Evolutionary conservation across 37 sponge, comb jelly and placozoan genomes (phyloP), one percentile per base, ranked within the genome.

Genomic region (Corticium candelabrum): DNA sequence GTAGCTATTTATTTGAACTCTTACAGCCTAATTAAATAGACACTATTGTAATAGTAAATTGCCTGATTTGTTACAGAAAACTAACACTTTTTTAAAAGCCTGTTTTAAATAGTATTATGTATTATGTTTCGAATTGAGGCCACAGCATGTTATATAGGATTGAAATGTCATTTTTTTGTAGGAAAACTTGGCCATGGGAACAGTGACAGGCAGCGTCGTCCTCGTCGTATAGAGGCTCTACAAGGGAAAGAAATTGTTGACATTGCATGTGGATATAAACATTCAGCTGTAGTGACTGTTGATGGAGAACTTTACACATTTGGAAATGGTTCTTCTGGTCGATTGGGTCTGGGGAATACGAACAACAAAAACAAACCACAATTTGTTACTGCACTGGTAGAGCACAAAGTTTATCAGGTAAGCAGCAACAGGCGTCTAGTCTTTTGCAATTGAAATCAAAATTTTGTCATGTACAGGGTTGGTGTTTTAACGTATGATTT

Each of bases 231-330:
- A 0, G 90, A 93, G 68, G 85, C 83, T 2, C 80, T 93, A 0
- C 74, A 35, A 41, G 82, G 83, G 29, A 76, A 76, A 31, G 80
- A 90, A 40, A 40, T 84, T 1, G 80, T 50, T 50, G 36, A 93
- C 84, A 69, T 93, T 38, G 80, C 90, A 3, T 67, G 83, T 68
- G 82, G 90, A 74, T 85, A 84, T 50, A 75, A 80, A 27, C 94
- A 93, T 81, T 86, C 85, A 70, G 94, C 90, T 33, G 88, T 74
- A 1, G 43, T 93, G 0, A 85, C 90, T 1, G 34, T 68, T 30
- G 74, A 27, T 76, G 93, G 93, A 34, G 67, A 75, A 3, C 76
- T 89, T 81, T 93, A 82, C 75, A 89, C 85, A 2, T 89, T 89
- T 81, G 93, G 93, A 3, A 68, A 77, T 38, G 71, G 78, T 36